A percentile compares a stretch with the other conserved stretches of the same genome.
Evolutionary conservation across 1,140 invertebrate genomes (phyloP).

Genomic region (Plutomurus gul): DNA sequence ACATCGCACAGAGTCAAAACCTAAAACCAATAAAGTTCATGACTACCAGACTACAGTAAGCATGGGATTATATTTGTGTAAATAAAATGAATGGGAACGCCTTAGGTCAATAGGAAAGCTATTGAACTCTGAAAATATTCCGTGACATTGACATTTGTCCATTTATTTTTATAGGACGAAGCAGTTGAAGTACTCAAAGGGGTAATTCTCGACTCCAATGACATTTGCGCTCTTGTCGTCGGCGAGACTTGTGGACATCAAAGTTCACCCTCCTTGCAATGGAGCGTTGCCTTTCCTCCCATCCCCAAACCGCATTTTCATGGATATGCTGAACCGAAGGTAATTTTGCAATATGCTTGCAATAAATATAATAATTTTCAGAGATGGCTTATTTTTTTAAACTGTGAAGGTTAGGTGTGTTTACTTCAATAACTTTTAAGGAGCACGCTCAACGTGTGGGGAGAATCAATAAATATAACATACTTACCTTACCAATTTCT

Average conservation of each 20-base stretch:
- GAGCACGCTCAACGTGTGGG: too few relatives aligned
- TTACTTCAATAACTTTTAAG: neutral
- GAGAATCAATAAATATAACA: too few relatives aligned
- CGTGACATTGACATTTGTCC: neutral
- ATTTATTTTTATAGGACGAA: conserved; percentile 66
- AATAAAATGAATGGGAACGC: too few relatives aligned
- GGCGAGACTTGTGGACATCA: conserved; percentile 86
- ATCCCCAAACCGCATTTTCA: conserved; percentile 75
- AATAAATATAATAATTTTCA: neutral
- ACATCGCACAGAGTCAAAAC: too few relatives aligned
- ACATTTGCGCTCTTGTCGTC: conserved; percentile 89
- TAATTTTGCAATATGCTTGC: conserved; percentile 43
- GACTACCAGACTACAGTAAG: too few relatives aligned
- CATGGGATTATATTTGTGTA: too few relatives aligned
- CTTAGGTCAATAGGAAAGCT: neutral
- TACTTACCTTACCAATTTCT: too few relatives aligned
- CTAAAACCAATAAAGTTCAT: too few relatives aligned
- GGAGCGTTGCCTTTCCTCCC: conserved; percentile 85
- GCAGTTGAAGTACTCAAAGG: conserved; percentile 79
- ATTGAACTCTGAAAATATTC: neutral
- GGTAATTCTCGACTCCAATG: conserved; percentile 77
- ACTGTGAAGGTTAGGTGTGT: neutral
- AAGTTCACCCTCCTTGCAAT: conserved; percentile 65
- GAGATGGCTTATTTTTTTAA: too few relatives aligned
- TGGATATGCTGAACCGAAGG: conserved; percentile 68